A percentile compares a stretch with the other conserved stretches of the same genome.
Evolutionary conservation across 2,797 vertebrate genomes (phyloP).

Genomic region (Vespertilio murinus): DNA sequence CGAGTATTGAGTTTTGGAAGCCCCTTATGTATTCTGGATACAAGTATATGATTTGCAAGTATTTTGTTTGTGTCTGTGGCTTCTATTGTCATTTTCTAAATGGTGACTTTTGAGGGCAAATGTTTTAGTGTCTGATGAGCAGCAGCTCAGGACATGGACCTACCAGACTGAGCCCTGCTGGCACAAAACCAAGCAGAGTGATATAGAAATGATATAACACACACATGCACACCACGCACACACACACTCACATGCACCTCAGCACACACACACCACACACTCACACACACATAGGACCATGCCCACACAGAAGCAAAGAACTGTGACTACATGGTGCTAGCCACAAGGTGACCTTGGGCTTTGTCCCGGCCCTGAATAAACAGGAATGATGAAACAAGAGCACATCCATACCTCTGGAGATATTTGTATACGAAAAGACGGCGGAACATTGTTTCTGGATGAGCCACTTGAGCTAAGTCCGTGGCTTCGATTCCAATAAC

Average conservation of each 20-base stretch:
- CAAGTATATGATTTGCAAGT: too few relatives aligned
- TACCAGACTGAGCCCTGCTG: too few relatives aligned
- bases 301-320: neutral
- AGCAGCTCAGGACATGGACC: too few relatives aligned
- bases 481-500: conserved; percentile 36
- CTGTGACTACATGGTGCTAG: neutral
- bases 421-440: rapidly evolving
- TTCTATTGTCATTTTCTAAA: neutral
- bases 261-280: too few relatives aligned
- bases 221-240: too few relatives aligned
- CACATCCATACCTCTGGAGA: neutral
- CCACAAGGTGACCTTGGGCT: too few relatives aligned
- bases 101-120: neutral
- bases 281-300: rapidly evolving
- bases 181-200: neutral
- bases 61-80: too few relatives aligned
- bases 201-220: neutral
- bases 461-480: conserved; percentile 32
- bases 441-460: neutral
- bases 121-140: neutral
- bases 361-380: too few relatives aligned
- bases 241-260: too few relatives aligned
- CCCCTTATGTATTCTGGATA: too few relatives aligned
- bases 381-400: rapidly evolving
- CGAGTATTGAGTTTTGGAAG: neutral